phyloP scores from a whole-genome alignment of 2,888 invertebrate genomes.

The Adela reaumurella region DNA sequence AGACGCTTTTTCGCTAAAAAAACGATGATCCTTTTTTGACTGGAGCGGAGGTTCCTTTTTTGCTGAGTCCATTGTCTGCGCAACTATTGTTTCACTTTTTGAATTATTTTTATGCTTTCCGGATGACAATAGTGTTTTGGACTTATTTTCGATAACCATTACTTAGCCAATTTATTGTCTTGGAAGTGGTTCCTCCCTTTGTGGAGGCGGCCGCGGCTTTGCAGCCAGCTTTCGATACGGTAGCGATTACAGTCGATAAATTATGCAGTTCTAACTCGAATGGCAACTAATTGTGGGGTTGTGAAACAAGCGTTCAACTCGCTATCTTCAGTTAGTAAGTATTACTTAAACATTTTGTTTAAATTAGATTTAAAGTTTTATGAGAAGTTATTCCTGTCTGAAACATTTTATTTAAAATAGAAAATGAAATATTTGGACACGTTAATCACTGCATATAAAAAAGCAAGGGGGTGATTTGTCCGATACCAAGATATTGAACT shows the following conservation, averaged over 20 bases:
- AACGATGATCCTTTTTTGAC: constrained; percentile 22
- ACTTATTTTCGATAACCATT: constrained; percentile 52
- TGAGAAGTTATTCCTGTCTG: no score
- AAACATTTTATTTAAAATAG: no score
- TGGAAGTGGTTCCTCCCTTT: constrained; percentile 13
- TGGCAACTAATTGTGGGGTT: not conserved
- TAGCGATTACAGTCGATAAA: not conserved
- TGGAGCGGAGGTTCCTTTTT: constrained; percentile 29
- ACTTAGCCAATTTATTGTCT: constrained; percentile 48
- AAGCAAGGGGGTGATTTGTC: no score
- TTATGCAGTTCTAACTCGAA: not conserved
- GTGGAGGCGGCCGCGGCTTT: constrained; percentile 12
- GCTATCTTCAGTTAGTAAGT: no score
- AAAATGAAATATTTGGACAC: no score
- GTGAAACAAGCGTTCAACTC: not conserved
- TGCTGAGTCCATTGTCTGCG: constrained; percentile 45
- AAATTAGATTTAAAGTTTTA: no score
- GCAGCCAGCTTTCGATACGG: constrained; percentile 6
- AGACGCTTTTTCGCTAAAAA: constrained; percentile 27
- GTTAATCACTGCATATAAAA: no score
- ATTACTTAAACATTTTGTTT: no score
- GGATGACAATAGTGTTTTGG: constrained; percentile 49
- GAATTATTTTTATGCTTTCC: constrained; percentile 53
- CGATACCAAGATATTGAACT: no score
- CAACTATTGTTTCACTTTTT: constrained; percentile 49